These are phyloP conservation scores for Hydropsyche tenuis DNA, from an alignment of 1,140 invertebrate genomes.

Conservation along the genomic window DNA sequence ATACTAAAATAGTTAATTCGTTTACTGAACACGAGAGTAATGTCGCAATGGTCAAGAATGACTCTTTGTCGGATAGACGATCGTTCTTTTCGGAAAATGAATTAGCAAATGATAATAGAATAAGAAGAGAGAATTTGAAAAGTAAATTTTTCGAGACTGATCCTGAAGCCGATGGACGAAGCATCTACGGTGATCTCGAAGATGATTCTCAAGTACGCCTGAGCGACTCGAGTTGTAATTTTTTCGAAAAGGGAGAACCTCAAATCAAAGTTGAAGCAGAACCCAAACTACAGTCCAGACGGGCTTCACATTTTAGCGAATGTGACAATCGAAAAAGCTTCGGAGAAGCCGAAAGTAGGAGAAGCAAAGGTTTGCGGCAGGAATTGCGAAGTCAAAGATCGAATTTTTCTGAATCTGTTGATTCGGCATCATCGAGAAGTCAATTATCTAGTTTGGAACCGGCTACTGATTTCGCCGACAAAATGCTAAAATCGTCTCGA, in stretches of 20 bases:
- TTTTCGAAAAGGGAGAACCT: conserved; percentile 1
- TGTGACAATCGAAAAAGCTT: conserved; percentile 44
- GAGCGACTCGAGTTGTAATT: conserved; percentile 5
- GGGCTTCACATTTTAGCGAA: conserved; percentile 39
- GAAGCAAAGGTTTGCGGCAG: conserved; percentile 39
- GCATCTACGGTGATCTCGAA: conserved; percentile 16
- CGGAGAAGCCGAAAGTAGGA: conserved; percentile 34
- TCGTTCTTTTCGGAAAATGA: conserved; percentile 37
- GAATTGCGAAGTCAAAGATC: conserved; percentile 43
- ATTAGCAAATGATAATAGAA: conserved; percentile 32
- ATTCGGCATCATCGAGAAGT: conserved; percentile 44
- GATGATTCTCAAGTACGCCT: conserved; percentile 5
- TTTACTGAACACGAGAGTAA: conserved; percentile 24
- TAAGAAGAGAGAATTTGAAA: conserved; percentile 20
- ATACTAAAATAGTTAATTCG: conserved; percentile 11
- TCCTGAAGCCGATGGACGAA: conserved; percentile 24
- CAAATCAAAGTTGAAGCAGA: conserved; percentile 24
- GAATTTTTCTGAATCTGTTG: conserved; percentile 44
- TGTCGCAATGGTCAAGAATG: background rate
- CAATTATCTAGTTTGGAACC: conserved; percentile 40
- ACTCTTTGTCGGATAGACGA: conserved; percentile 9
- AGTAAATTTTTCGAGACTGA: conserved; percentile 42
- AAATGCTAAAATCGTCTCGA: conserved; percentile 48
- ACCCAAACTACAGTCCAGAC: conserved; percentile 27
- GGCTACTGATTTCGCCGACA: conserved; percentile 44